Base-by-base conservation (phyloP, 23 tunicate genomes). In the Botrylloides violaceus region DNA sequence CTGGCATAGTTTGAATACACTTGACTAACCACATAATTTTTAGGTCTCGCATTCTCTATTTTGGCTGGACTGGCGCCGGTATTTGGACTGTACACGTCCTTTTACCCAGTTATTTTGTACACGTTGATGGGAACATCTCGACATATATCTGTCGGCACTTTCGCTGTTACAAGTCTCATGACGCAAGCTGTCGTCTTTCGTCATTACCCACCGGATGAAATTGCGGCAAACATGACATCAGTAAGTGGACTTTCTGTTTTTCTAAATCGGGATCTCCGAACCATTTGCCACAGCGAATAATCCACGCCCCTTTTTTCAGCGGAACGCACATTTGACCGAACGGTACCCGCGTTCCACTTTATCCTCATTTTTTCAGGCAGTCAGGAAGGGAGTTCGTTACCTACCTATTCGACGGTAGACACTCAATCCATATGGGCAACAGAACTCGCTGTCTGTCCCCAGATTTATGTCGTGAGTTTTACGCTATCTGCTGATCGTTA, bases 71-170 rank as follows among this genome's bases (percentile, higher is more conserved):
- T 90, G n/a, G 64, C 98, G 20, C 83, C 98, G 1, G 85, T 84
- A 25, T 92, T 62, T 49, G 98, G 98, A 7, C 65, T 92, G 36
- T 92, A 92, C 87, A 80, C 87, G 28, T 86, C 98, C 3, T 92
- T 92, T 49, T 92, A 64, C 61, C 83, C 94, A 2, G 88, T 85
- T 18, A 38, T 86, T 0, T 30, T 93, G 12, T 93, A 93, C 81
- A 93, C 88, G 4, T 34, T 93, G 65, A 86, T 93, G 94, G 98
- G 98, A 2, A 93, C 98, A 2, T 93, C 98, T 4, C 78, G 84
- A 1, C 98, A 93, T 55, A 93, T 86, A 15, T 85, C 98, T 0
- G 84, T 93, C 1, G 98, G 98, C 0, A 92, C 92, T 0, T 90
- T 90, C 32, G 97, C 97, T 18, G 90, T 90, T 24, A 90, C 97